phyloP scores from a whole-genome alignment of 2,113 vertebrate species.

The Rallus limicola region DNA sequence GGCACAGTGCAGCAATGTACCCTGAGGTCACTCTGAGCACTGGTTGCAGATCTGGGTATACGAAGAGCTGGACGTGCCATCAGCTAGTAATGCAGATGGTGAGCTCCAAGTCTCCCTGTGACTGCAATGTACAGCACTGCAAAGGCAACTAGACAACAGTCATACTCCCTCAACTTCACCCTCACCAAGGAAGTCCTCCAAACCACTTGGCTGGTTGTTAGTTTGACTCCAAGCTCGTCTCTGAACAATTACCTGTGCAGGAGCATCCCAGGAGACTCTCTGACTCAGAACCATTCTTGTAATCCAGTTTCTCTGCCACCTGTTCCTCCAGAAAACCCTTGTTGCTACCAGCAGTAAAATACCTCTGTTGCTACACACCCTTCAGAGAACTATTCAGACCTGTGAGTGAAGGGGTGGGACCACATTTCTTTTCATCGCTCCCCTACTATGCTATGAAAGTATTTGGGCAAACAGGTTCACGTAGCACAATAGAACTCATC shows the following conservation, averaged over 20 bases:
- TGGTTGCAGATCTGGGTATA: not conserved
- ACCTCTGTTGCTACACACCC: not conserved
- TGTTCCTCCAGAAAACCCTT: not conserved
- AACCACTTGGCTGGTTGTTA: not conserved
- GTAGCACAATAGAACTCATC: not conserved
- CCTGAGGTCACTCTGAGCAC: not conserved
- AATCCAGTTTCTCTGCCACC: not conserved
- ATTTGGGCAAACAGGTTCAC: not conserved
- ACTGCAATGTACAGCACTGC: not conserved
- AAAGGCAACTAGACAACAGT: not conserved
- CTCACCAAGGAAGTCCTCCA: not conserved
- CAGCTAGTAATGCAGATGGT: not conserved
- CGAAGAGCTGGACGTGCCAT: not conserved
- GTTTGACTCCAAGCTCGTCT: not conserved
- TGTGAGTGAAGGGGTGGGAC: not conserved
- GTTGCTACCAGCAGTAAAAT: constrained; percentile 1
- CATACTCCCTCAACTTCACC: not conserved
- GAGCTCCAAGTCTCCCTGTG: not conserved
- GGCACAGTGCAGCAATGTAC: not conserved
- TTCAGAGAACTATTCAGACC: not conserved
- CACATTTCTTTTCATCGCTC: not conserved
- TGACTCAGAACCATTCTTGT: not conserved
- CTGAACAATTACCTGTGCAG: not conserved
- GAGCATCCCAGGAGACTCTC: not conserved
- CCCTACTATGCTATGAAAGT: not conserved